phyloP scores from a whole-genome alignment of 2,888 invertebrate genomes.

The Hypomecis atomaria region DNA sequence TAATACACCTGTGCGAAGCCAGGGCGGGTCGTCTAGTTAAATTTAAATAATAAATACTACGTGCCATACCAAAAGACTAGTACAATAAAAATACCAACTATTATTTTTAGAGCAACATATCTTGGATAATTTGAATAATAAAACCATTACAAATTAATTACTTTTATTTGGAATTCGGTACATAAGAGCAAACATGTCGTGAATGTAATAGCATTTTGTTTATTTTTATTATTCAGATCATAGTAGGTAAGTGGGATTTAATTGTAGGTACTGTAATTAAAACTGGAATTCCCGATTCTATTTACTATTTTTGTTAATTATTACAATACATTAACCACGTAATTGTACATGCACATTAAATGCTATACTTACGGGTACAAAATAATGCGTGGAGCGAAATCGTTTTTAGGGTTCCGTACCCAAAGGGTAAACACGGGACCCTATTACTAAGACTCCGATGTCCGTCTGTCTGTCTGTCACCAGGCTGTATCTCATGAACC shows the following conservation, averaged over 20 bases:
- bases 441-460: too few species aligned
- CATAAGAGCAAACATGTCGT: constrained; percentile 8
- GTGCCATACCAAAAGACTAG: background rate
- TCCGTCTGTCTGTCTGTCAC: too few species aligned
- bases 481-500: too few species aligned
- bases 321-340: background rate
- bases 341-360: too few species aligned
- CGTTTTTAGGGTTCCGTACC: too few species aligned
- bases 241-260: constrained; percentile 4
- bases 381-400: too few species aligned
- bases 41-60: too few species aligned
- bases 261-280: constrained; percentile 16
- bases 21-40: too few species aligned
- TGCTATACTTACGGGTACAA: too few species aligned
- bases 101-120: constrained; percentile 18
- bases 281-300: constrained; percentile 20
- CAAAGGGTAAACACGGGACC: too few species aligned
- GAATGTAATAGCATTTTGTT: background rate
- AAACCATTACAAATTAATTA: constrained; percentile 29
- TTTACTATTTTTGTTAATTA: background rate
- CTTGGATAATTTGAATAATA: constrained; percentile 32
- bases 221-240: constrained; percentile 8
- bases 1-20: too few species aligned
- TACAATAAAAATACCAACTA: constrained; percentile 6
- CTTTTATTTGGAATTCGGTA: constrained; percentile 9